Percentiles rank a stretch among this genome's conserved stretches.
These are phyloP conservation scores for Hypena proboscidalis DNA, from an alignment of 2,888 invertebrate genomes.

Conservation along the genomic window DNA sequence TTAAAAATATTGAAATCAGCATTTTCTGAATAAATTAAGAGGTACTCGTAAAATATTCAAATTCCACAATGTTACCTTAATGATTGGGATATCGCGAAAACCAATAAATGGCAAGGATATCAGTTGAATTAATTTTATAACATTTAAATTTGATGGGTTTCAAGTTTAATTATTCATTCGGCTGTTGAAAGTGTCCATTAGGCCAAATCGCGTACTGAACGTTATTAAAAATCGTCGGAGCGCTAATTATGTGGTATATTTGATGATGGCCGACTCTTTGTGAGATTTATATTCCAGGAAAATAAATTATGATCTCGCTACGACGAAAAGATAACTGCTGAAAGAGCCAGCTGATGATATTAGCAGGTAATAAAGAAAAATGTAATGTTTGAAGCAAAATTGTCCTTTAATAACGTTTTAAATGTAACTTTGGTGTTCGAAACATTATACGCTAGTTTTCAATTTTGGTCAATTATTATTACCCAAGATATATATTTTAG, in stretches of 20 bases:
- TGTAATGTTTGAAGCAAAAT: too few species aligned
- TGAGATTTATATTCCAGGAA: constrained; percentile 11
- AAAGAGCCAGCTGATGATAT: too few species aligned
- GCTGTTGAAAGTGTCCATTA: constrained; percentile 74
- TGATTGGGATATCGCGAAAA: constrained; percentile 45
- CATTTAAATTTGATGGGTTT: constrained; percentile 66
- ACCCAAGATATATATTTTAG: too few species aligned
- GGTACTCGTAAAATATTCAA: constrained; percentile 42
- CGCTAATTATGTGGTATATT: constrained; percentile 38
- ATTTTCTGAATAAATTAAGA: constrained; percentile 27
- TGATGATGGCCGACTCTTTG: constrained; percentile 28
- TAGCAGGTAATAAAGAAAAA: too few species aligned
- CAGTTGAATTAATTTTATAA: constrained; percentile 66
- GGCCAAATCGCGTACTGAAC: constrained; percentile 57
- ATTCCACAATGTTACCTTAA: constrained; percentile 48
- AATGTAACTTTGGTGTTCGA: too few species aligned
- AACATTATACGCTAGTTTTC: too few species aligned
- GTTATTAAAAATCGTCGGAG: constrained; percentile 61
- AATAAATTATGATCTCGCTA: neutral
- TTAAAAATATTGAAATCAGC: constrained; percentile 19
- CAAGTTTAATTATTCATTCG: constrained; percentile 74
- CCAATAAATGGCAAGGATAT: constrained; percentile 48
- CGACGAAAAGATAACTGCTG: too few species aligned
- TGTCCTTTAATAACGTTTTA: too few species aligned
- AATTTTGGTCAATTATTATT: too few species aligned